Evolutionary conservation across 2,797 vertebrate species (phyloP).

Genomic region (Sebastes trivittatus): DNA sequence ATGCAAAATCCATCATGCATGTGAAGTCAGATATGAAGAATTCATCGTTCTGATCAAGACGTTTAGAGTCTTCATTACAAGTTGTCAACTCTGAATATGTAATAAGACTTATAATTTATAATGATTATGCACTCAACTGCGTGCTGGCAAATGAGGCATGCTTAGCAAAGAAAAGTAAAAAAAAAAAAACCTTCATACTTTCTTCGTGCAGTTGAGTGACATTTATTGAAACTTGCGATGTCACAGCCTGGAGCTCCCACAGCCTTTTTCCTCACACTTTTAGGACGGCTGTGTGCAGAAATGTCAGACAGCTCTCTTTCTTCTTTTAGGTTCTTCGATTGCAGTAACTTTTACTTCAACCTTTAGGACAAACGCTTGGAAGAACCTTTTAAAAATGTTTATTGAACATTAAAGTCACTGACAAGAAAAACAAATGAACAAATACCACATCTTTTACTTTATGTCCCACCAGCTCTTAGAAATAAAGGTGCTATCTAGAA

Average conservation of each 20-base stretch:
- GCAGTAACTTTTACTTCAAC: neutral
- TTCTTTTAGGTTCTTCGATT: neutral
- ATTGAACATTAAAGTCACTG: conserved; percentile 8
- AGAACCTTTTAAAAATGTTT: neutral
- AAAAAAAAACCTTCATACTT: neutral
- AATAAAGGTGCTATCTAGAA: neutral
- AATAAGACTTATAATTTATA: neutral
- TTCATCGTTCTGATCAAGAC: neutral
- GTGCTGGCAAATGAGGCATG: neutral
- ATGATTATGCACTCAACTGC: neutral
- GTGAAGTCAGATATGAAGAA: neutral
- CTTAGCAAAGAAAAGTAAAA: neutral
- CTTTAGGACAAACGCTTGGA: neutral
- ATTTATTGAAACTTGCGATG: conserved; percentile 5
- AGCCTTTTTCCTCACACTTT: neutral
- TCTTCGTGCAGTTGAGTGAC: conserved; percentile 5
- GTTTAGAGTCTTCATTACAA: neutral
- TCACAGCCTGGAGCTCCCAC: neutral
- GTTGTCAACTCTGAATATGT: neutral
- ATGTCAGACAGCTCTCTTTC: neutral
- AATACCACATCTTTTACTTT: neutral
- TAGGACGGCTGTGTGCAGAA: neutral
- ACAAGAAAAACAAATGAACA: neutral
- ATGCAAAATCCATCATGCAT: neutral
- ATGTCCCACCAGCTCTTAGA: neutral